Percentiles rank a stretch among this genome's conserved stretches.
Evolutionary conservation across 2,797 vertebrate genomes (phyloP).

Genomic region (Dendrocincla tyrannina): DNA sequence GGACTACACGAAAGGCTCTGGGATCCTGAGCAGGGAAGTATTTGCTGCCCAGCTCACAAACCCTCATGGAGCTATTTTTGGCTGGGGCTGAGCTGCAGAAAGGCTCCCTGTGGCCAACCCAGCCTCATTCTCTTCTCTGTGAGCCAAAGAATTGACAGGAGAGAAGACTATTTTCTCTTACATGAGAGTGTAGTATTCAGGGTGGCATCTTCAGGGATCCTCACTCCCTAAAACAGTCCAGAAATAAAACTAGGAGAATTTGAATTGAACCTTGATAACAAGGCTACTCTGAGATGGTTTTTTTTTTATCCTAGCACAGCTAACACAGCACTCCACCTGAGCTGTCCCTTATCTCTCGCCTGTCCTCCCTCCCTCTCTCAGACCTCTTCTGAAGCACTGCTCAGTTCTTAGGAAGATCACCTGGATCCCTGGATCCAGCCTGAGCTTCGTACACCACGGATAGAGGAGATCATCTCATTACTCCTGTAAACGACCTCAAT

Average conservation of each 20-base stretch:
- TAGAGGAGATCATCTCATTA: background rate
- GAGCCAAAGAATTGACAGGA: background rate
- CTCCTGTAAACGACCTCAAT: background rate
- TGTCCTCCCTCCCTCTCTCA: background rate
- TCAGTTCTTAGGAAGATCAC: background rate
- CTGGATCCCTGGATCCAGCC: background rate
- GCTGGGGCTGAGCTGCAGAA: background rate
- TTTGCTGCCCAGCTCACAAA: background rate
- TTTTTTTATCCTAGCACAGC: background rate
- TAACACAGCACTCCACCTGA: background rate
- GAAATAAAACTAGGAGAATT: background rate
- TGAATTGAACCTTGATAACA: background rate
- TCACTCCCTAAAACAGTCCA: background rate
- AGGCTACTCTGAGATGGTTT: background rate
- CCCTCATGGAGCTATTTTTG: background rate
- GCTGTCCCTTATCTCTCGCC: background rate
- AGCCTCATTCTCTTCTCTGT: background rate
- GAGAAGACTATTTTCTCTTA: background rate
- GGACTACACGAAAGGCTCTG: background rate
- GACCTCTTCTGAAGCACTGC: background rate
- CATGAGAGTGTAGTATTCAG: background rate
- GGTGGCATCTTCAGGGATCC: background rate
- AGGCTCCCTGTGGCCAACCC: background rate
- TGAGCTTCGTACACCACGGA: accelerated
- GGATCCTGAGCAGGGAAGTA: accelerated